Evolutionary conservation across 2,113 vertebrate species (phyloP), one percentile per base, ranked within the genome.

Genomic region (Rattus rattus): DNA sequence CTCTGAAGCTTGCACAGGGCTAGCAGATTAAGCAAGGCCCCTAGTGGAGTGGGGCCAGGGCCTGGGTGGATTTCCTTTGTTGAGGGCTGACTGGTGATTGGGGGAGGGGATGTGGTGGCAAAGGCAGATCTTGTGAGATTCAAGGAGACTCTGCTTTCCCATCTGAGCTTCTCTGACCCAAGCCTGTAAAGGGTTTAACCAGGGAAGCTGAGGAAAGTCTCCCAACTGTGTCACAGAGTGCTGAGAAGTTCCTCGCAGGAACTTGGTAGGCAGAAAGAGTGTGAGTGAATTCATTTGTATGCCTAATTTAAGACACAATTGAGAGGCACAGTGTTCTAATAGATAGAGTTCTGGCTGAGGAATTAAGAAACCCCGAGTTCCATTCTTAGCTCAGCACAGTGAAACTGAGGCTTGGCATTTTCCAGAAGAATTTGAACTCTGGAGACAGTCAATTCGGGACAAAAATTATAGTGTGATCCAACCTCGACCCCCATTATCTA

Each of bases 271-370:
- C 98, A 98, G 96, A 76, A 86, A 96, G 91, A 97, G 96, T 97
- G 97, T 95, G 96, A 98, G 97, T 95, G 98, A 97, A 98, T 97
- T 97, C 96, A 97, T 97, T 97, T 98, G 52, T 96, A 87, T 97
- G 96, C 95, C 97, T 98, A 98, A 98, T 97, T 98, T 98, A 97
- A 96, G 97, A 96, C 95, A 97, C 96, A 98, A 97, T 98, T 94
- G 97, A 96, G 96, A 97, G 97, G 92, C 97, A 97, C 96, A 97
- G 85, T 98, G 98, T 97, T 98, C 96, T 98, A 97, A 98, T 98
- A 97, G 97, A 94, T 70, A 67, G 75, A 89, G 91, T 96, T 97
- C 97, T 98, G 96, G 94, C 97, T 97, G 94, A 94, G 94, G 88
- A 97, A 96, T 96, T 94, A 94, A 97, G 97, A 95, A 94, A 95